Conservation (phyloP, 2,888 invertebrate genomes). For the Clanis bilineata region DNA sequence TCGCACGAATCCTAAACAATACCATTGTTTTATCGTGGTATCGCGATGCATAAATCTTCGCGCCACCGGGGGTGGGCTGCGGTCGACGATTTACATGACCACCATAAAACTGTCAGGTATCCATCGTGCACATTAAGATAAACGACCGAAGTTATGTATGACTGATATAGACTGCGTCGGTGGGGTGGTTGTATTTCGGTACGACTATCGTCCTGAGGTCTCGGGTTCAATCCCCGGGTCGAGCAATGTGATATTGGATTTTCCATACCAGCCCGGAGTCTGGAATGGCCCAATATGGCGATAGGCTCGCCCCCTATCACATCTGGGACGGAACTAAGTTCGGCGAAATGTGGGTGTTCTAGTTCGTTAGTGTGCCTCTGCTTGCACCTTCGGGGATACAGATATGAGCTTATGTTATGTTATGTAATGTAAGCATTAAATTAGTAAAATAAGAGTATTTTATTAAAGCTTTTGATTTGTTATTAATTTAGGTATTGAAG, state of each 20-base stretch:
- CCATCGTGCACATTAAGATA: conserved; percentile 24
- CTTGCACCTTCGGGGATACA: too few species aligned
- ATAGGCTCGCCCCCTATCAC: too few species aligned
- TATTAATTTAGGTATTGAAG: not conserved
- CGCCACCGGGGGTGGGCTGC: conserved; percentile 18
- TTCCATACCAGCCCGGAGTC: too few species aligned
- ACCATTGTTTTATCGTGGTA: conserved; percentile 18
- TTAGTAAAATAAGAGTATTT: not conserved
- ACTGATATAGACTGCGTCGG: too few species aligned
- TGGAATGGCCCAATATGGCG: too few species aligned
- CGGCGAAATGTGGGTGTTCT: not conserved
- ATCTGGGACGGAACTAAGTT: too few species aligned
- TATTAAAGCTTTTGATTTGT: not conserved
- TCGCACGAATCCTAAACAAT: not conserved
- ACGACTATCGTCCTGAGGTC: too few species aligned
- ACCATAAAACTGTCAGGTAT: conserved; percentile 36
- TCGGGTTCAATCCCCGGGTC: too few species aligned
- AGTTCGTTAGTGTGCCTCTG: not conserved
- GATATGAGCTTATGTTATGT: too few species aligned
- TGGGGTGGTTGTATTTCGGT: too few species aligned
- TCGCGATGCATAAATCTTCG: conserved; percentile 28
- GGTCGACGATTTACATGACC: conserved; percentile 28
- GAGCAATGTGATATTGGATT: too few species aligned
- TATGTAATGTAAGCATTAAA: not conserved
- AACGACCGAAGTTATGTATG: not conserved